Conservation (phyloP, 2,888 invertebrate genomes). For the Chouioia cunea region DNA sequence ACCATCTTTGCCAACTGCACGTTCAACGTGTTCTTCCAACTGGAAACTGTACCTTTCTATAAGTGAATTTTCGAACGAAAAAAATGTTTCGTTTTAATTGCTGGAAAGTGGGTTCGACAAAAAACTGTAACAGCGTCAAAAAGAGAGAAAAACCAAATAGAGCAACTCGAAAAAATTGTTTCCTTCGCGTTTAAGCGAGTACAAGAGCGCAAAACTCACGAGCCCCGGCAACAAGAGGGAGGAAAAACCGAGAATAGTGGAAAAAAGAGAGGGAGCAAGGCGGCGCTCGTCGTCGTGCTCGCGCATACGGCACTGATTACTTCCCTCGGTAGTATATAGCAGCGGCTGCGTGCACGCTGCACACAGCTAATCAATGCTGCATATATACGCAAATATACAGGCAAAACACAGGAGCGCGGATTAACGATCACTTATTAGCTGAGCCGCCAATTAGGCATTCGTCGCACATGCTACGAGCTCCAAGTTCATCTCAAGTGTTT, state of each 20-base stretch:
- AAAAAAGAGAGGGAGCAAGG: background rate
- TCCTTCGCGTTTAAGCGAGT: background rate
- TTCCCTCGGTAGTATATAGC: constrained; percentile 15
- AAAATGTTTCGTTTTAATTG: no score
- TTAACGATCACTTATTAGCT: constrained; percentile 30
- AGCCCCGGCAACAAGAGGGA: background rate
- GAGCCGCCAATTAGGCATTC: constrained; percentile 23
- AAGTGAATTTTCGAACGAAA: no score
- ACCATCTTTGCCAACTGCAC: no score
- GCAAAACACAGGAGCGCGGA: background rate
- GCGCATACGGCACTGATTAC: constrained; percentile 19
- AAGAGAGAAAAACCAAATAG: no score
- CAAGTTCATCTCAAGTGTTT: no score
- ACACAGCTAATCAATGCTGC: constrained; percentile 31
- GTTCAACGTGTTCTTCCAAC: no score
- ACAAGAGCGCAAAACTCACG: no score
- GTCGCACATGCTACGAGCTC: background rate
- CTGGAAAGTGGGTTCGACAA: no score
- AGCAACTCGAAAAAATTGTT: background rate
- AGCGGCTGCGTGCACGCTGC: background rate
- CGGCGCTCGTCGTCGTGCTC: constrained; percentile 3
- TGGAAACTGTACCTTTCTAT: no score
- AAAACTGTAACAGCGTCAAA: no score
- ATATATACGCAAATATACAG: background rate
- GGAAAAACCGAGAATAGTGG: constrained; percentile 17